A percentile compares a stretch with the other conserved stretches of the same genome.
Conservation (phyloP, 2,113 vertebrate genomes). For the Empidonax traillii region DNA sequence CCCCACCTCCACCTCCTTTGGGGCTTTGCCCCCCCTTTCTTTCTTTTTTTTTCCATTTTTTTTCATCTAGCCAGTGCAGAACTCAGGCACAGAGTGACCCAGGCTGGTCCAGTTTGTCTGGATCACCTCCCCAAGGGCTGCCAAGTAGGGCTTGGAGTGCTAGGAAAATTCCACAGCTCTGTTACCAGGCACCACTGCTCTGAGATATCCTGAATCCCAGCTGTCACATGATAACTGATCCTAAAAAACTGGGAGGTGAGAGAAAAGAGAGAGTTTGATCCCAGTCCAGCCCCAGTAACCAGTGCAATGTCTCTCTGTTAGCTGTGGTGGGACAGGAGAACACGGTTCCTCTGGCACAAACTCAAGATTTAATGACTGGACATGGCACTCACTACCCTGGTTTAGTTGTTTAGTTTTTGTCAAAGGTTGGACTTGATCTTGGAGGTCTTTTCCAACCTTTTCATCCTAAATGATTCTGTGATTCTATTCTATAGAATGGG, state of each 20-base stretch:
- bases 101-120: background rate
- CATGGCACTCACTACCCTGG: background rate
- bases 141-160: background rate
- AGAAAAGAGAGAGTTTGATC: background rate
- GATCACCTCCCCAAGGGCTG: background rate
- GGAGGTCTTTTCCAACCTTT: background rate
- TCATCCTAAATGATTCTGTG: background rate
- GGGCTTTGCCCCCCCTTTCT: background rate
- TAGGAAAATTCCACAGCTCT: constrained; percentile 11
- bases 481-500: background rate
- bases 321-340: background rate
- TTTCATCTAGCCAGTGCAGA: background rate
- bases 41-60: too few species aligned
- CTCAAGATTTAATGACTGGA: background rate
- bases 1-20: background rate
- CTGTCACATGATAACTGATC: background rate
- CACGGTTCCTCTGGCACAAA: background rate
- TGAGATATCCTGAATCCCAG: background rate
- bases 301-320: background rate
- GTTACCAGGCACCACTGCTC: background rate
- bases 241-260: background rate
- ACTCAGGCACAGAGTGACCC: background rate
- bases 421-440: background rate
- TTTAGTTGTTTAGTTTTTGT: background rate
- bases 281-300: background rate